Evolutionary conservation across 2,888 invertebrate species (phyloP).

Genomic region (Choreutis nemorana): DNA sequence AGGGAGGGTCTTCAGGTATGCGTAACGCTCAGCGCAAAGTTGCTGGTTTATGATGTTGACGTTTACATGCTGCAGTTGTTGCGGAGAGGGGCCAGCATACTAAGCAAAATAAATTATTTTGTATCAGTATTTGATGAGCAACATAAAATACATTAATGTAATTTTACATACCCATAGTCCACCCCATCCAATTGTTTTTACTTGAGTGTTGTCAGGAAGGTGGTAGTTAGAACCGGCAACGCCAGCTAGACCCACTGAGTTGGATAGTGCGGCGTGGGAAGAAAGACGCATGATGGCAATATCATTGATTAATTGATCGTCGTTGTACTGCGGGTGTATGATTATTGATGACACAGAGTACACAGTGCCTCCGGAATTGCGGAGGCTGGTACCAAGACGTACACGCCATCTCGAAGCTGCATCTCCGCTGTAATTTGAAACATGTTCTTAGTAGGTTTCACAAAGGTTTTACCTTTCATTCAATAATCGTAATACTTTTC

Average conservation of each 20-base stretch:
- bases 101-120: slow-evolving; percentile 8
- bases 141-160: too few relatives aligned
- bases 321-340: slow-evolving; percentile 19
- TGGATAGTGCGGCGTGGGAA: slow-evolving; percentile 13
- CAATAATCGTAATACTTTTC: not conserved
- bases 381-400: slow-evolving; percentile 16
- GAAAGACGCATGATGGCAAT: slow-evolving; percentile 24
- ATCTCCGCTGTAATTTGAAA: slow-evolving; percentile 21
- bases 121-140: not conserved
- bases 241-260: slow-evolving; percentile 15
- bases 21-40: slow-evolving; percentile 24
- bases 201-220: slow-evolving; percentile 14
- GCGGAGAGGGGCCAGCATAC: slow-evolving; percentile 16
- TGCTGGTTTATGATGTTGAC: slow-evolving; percentile 22
- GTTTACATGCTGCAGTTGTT: slow-evolving; percentile 24
- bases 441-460: too few relatives aligned
- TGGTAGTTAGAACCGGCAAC: slow-evolving; percentile 19
- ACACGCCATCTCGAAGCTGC: slow-evolving; percentile 21
- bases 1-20: slow-evolving; percentile 15
- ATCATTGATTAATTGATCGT: slow-evolving; percentile 18
- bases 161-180: slow-evolving; percentile 18
- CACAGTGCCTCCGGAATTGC: slow-evolving; percentile 17
- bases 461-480: not conserved
- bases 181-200: slow-evolving; percentile 30
- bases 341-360: slow-evolving; percentile 15